Conservation (phyloP, 2,113 vertebrate genomes). For the Brachionichthys hirsutus region DNA sequence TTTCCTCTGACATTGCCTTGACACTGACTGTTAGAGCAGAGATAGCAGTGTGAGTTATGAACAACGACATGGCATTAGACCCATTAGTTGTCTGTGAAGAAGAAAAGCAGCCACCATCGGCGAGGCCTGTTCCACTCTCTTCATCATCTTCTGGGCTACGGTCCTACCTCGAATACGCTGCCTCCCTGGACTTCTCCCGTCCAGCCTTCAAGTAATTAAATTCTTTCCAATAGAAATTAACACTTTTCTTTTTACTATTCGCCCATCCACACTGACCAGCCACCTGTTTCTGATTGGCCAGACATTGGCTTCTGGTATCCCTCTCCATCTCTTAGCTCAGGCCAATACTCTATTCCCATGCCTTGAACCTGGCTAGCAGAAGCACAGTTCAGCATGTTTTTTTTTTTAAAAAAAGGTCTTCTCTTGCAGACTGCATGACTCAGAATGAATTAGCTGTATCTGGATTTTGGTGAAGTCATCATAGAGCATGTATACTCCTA, state of each 20-base stretch:
- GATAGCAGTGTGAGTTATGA: constrained; percentile 21
- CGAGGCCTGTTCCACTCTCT: constrained; percentile 3
- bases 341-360: constrained; percentile 34
- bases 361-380: constrained; percentile 37
- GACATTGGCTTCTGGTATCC: constrained; percentile 58
- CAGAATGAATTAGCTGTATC: background rate
- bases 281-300: constrained; percentile 63
- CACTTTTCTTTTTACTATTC: constrained; percentile 54
- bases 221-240: constrained; percentile 48
- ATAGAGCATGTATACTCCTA: background rate
- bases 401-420: constrained; percentile 33
- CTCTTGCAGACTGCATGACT: constrained; percentile 19
- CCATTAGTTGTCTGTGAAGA: constrained; percentile 11
- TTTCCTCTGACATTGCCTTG: constrained; percentile 46
- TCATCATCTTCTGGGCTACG: background rate
- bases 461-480: constrained; percentile 1
- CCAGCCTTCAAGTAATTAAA: constrained; percentile 21
- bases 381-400: constrained; percentile 20
- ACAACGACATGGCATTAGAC: constrained; percentile 22
- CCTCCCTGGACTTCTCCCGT: constrained; percentile 12
- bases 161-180: constrained; percentile 13
- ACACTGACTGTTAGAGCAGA: constrained; percentile 45
- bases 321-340: constrained; percentile 40
- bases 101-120: constrained; percentile 7
- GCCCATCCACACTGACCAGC: constrained; percentile 39